Percentiles rank a stretch among this genome's conserved stretches.
Conservation (phyloP, 1,140 invertebrate genomes). For the Bombus soroeensis region DNA sequence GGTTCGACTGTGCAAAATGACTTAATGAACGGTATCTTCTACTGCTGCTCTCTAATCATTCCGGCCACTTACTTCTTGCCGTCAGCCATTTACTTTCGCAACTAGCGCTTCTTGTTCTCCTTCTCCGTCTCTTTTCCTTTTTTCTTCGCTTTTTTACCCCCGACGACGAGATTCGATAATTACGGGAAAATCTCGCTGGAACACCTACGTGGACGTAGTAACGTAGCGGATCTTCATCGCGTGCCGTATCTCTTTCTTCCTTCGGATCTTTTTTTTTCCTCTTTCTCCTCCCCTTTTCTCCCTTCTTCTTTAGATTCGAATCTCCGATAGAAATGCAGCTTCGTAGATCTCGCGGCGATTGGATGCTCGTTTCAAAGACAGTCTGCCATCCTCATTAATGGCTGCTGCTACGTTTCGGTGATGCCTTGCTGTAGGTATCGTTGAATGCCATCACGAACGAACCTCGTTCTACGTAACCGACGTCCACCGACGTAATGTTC, state of each 20-base stretch:
- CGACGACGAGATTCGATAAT: slow-evolving; percentile 62
- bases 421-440: slow-evolving; percentile 16
- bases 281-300: too few relatives aligned
- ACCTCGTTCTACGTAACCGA: slow-evolving; percentile 20
- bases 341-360: slow-evolving; percentile 14
- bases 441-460: slow-evolving; percentile 12
- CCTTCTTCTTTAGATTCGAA: background rate
- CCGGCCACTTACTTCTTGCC: slow-evolving; percentile 67
- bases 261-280: background rate
- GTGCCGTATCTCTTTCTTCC: slow-evolving; percentile 27
- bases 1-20: slow-evolving; percentile 68
- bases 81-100: slow-evolving; percentile 70
- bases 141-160: background rate
- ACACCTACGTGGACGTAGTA: slow-evolving; percentile 50
- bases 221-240: slow-evolving; percentile 39
- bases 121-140: slow-evolving; percentile 2
- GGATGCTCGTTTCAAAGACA: slow-evolving; percentile 9
- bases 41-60: slow-evolving; percentile 69
- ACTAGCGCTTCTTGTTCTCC: slow-evolving; percentile 60
- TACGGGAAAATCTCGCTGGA: slow-evolving; percentile 61
- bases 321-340: background rate
- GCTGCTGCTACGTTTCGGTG: slow-evolving; percentile 12
- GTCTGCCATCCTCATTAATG: slow-evolving; percentile 35
- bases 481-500: background rate
- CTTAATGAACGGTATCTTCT: slow-evolving; percentile 72